Percentiles rank a stretch among this genome's conserved stretches.
Evolutionary conservation across 2,113 vertebrate genomes (phyloP).

Genomic region (Narcine bancroftii): DNA sequence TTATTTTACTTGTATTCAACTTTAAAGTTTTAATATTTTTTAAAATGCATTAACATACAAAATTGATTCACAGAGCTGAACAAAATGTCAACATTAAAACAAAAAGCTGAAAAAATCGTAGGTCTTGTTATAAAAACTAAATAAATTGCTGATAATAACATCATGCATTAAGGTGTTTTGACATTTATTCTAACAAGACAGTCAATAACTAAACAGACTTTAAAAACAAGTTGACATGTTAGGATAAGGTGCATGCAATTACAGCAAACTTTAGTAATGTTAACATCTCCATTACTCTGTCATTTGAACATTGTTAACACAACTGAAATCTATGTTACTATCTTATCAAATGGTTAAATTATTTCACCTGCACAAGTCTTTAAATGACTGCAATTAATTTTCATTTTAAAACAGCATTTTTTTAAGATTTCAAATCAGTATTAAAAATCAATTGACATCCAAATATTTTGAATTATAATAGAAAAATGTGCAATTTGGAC

Average conservation of each 20-base stretch:
- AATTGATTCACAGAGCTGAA: background rate
- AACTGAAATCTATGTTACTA: background rate
- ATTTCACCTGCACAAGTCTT: background rate
- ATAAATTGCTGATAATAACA: background rate
- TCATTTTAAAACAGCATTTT: background rate
- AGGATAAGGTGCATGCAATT: too few species aligned
- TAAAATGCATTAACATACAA: background rate
- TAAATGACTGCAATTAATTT: background rate
- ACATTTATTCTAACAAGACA: background rate
- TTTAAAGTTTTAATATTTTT: background rate
- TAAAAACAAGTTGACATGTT: too few species aligned
- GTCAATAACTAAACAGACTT: background rate
- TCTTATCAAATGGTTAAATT: background rate
- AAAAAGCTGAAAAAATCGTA: background rate
- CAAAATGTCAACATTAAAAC: background rate
- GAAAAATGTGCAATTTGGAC: background rate
- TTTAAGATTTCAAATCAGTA: too few species aligned
- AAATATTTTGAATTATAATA: background rate
- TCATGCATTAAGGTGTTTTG: background rate
- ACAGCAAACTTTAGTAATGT: too few species aligned
- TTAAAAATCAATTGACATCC: background rate
- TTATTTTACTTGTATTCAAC: background rate
- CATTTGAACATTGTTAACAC: background rate
- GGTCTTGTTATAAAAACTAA: background rate
- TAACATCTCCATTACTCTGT: too few species aligned